Conservation (phyloP, 1,140 invertebrate species). For the Kradibia gibbosae region DNA sequence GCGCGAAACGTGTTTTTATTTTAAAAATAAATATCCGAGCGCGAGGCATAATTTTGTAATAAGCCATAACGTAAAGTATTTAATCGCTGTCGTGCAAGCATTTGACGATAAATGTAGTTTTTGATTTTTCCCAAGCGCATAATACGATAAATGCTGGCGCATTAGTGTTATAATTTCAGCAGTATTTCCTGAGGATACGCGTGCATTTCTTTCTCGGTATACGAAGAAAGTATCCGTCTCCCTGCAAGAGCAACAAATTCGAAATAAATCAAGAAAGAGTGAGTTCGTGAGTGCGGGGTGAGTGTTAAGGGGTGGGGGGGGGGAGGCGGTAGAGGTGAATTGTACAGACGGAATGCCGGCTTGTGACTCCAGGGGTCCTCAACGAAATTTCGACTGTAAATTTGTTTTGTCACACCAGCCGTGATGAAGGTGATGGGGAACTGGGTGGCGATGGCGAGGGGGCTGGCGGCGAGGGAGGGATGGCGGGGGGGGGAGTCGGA, state of each 20-base stretch:
- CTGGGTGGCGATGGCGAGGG: too few relatives aligned
- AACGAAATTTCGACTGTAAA: slow-evolving; percentile 62
- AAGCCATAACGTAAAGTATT: background rate
- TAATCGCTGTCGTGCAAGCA: background rate
- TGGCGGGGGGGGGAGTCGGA: background rate
- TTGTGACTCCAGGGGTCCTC: slow-evolving; percentile 56
- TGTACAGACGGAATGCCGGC: slow-evolving; percentile 34
- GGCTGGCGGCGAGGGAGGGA: slow-evolving; percentile 44
- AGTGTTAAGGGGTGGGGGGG: background rate
- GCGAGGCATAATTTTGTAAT: background rate
- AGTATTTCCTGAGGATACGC: background rate
- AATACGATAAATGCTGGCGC: background rate
- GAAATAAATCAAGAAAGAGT: slow-evolving; percentile 9
- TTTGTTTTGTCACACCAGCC: slow-evolving; percentile 63
- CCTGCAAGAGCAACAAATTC: slow-evolving; percentile 11
- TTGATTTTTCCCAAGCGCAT: background rate
- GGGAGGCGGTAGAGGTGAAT: background rate
- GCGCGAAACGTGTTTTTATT: background rate
- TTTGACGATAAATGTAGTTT: background rate
- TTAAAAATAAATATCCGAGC: background rate
- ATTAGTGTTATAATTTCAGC: background rate
- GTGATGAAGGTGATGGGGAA: slow-evolving; percentile 31
- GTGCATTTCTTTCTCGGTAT: background rate
- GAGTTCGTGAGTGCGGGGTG: background rate
- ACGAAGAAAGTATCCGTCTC: background rate